These are phyloP conservation scores for Norana najaformis DNA, from an alignment of 2,888 invertebrate species.

Conservation along the genomic window DNA sequence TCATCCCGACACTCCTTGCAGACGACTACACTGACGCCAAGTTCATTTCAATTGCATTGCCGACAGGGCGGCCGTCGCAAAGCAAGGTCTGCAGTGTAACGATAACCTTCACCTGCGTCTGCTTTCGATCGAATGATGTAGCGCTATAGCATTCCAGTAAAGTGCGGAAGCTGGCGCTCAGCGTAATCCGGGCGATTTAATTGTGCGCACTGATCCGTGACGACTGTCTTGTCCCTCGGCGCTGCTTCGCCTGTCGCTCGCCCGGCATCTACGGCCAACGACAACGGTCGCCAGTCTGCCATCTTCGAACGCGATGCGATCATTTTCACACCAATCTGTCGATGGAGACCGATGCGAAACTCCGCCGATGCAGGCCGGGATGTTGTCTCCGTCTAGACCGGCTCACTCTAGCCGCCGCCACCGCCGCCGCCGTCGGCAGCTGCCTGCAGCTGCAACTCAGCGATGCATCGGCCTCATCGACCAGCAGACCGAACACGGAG, in stretches of 20 bases:
- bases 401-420: too few species aligned
- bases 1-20: background rate
- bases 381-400: background rate
- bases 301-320: background rate
- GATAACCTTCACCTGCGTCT: background rate
- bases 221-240: background rate
- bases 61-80: background rate
- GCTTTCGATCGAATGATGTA: background rate
- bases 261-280: background rate
- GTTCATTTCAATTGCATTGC: background rate
- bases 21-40: background rate
- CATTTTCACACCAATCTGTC: background rate
- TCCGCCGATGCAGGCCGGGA: background rate
- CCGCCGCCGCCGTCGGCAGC: too few species aligned
- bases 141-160: background rate
- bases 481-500: too few species aligned
- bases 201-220: conserved; percentile 5
- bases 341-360: background rate
- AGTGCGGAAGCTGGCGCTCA: background rate
- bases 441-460: too few species aligned
- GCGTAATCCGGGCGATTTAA: background rate
- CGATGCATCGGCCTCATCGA: too few species aligned
- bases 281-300: background rate
- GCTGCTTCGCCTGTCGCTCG: background rate
- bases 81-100: background rate